Conservation (phyloP, 1,140 invertebrate genomes). For the Notospermus geniculatus region DNA sequence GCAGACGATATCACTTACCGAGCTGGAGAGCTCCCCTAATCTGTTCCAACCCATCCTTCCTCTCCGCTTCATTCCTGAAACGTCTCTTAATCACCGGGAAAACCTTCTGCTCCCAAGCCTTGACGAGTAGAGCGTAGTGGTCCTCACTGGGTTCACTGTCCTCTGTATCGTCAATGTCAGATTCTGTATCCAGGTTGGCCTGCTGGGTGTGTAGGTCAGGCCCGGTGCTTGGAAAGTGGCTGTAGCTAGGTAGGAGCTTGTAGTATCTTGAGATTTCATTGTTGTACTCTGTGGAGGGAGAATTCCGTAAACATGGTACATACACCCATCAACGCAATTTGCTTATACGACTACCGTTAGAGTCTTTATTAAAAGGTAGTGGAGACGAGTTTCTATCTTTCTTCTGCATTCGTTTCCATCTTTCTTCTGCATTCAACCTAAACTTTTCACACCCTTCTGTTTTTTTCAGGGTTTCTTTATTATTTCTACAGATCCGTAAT, state of each 20-base stretch:
- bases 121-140: conserved; percentile 54
- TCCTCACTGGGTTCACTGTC: conserved; percentile 46
- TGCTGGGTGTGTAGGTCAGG: conserved; percentile 32
- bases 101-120: conserved; percentile 57
- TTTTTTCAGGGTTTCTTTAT: no score
- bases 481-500: no score
- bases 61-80: conserved; percentile 57
- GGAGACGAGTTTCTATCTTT: no score
- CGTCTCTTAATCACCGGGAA: conserved; percentile 55
- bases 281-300: conserved; percentile 45
- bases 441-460: no score
- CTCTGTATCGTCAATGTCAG: conserved; percentile 43
- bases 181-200: conserved; percentile 40
- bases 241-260: conserved; percentile 46
- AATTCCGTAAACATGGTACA: conserved; percentile 7
- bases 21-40: conserved; percentile 55
- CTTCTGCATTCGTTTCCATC: no score
- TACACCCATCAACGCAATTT: no score
- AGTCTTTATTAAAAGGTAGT: no score
- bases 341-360: no score
- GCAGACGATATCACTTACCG: conserved; percentile 34
- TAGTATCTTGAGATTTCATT: conserved; percentile 41
- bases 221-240: conserved; percentile 43
- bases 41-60: conserved; percentile 57
- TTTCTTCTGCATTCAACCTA: no score